Evolutionary conservation across 1,140 invertebrate genomes (phyloP), one percentile per base, ranked within the genome.

Genomic region (Lasaia peninsularis): DNA sequence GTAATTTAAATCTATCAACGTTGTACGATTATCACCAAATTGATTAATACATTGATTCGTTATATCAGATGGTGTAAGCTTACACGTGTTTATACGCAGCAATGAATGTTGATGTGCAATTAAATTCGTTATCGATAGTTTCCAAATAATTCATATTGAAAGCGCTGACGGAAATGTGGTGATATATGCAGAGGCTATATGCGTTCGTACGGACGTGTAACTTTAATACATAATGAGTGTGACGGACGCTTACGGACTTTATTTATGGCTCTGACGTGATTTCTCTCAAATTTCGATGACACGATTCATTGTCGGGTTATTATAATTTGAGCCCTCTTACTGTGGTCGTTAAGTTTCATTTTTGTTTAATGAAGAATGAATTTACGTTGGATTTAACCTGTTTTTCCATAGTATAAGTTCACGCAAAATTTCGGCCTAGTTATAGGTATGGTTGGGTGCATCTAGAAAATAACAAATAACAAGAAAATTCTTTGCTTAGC

Each of bases 211-310:
- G 51, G 58, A 52, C 48, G 58, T 65, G 63, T 56, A 65, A 65
- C 51, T 61, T 65, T 65, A 65, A 65, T 65, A 65, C 55, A 28
- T 65, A 65, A 65, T 65, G 63, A 65, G 58, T 55, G 51, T 65
- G 63, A 65, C 60, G 60, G 63, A 65, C 63, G 59, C 63, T 59
- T 24, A 35, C 63, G 55, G 55, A 33, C 58, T 65, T 61, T 65
- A 65, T 65, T 61, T 65, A 65, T 65, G 52, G 52, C 28, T 48
- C 44, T 61, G 44, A 65, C 52, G 63, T 65, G 63, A 65, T 65
- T 65, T 61, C 61, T 55, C 55, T 58, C 49, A 65, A 65, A 65
- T 61, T 65, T 65, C 37, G 44, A 58, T 52, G 48, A 53, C 34
- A 31, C 34, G 11, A 21, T 48, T 48, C 40, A 48, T 10, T 48